Conservation (phyloP, 1,140 invertebrate genomes). For the Venustaconcha ellipsiformis region DNA sequence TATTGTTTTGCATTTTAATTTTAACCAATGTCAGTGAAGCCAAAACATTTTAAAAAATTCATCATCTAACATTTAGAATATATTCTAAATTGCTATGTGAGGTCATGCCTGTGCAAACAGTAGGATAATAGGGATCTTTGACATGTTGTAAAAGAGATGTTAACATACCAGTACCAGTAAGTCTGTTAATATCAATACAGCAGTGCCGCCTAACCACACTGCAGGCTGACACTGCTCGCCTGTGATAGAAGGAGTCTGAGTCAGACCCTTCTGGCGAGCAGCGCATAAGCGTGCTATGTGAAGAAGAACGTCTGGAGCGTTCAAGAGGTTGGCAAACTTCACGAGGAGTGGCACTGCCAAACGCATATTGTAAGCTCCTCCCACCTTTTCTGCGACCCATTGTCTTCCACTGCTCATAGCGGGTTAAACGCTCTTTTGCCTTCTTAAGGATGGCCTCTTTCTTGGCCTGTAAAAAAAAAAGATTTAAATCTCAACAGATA, state of each 20-base stretch:
- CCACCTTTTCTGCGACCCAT: slow-evolving; percentile 60
- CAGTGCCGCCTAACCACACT: slow-evolving; percentile 64
- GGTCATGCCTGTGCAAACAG: too few species aligned
- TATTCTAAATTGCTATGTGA: too few species aligned
- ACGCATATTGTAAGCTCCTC: slow-evolving; percentile 49
- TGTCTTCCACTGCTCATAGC: slow-evolving; percentile 63
- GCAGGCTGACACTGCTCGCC: slow-evolving; percentile 63
- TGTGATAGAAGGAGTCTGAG: slow-evolving; percentile 60
- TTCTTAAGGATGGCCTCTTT: slow-evolving; percentile 58
- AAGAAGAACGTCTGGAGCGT: slow-evolving; percentile 58
- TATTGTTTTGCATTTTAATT: too few species aligned
- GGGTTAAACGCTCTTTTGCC: slow-evolving; percentile 58
- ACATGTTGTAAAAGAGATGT: slow-evolving; percentile 31
- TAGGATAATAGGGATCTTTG: slow-evolving; percentile 5
- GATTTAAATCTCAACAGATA: too few species aligned
- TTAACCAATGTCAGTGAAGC: too few species aligned
- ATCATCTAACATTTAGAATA: too few species aligned
- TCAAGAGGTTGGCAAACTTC: slow-evolving; percentile 63
- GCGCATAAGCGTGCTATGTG: slow-evolving; percentile 60
- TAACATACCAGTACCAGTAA: slow-evolving; percentile 50
- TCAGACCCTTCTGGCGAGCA: slow-evolving; percentile 63
- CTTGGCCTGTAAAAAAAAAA: slow-evolving; percentile 46
- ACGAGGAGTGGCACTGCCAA: slow-evolving; percentile 65
- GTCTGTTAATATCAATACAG: slow-evolving; percentile 63
- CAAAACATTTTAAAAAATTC: too few species aligned